Base-by-base conservation (phyloP, 1,140 invertebrate species). In the Oscheius sp. region DNA sequence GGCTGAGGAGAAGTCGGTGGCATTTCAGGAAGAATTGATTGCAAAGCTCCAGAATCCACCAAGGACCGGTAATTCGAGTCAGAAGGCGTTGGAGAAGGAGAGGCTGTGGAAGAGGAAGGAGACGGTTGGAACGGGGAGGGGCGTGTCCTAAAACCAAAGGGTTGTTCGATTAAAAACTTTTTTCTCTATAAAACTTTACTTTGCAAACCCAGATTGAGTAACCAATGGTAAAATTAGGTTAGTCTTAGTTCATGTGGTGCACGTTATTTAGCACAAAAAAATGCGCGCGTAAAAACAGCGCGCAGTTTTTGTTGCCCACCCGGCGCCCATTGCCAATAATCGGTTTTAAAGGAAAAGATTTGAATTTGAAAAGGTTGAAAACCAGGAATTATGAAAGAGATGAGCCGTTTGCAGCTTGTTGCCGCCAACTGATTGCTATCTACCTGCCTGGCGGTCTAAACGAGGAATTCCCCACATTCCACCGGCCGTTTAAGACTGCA, bases 21-120 rank as follows among this genome's bases (percentile, higher is more conserved):
- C 20, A 68, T 58, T 28, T 68, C 67, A 3, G 67, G 67, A 35
- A 68, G 34, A 35, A 68, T 68, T 2, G 67, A 68, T 35, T 68
- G 67, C 28, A 58, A 59, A 34, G 52, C 67, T 59, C 67, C 67
- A 4, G 67, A 68, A 68, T 68, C 67, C 4, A 68, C 45, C 1
- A 68, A 55, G 10, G 36, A 46, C 15, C 67, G 31, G 45, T 68
- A 68, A 20, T 49, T 68, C 13, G 67, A 58, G 3, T 68, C 67
- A 0, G 36, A 36, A 20, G 67, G 67, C 2, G 45, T 59, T 31
- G 67, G 67, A 1, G 49, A 59, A 15, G 32, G 58, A 3, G 67
- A 68, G 2, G 35, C 61, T 58, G 67, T 59, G 13, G 67, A 59
- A 2, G 67, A 68, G 23, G 49, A 36, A 2, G 65, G 55, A n/a